Conservation (phyloP, 2,888 invertebrate genomes). For the Lomographa bimaculata region DNA sequence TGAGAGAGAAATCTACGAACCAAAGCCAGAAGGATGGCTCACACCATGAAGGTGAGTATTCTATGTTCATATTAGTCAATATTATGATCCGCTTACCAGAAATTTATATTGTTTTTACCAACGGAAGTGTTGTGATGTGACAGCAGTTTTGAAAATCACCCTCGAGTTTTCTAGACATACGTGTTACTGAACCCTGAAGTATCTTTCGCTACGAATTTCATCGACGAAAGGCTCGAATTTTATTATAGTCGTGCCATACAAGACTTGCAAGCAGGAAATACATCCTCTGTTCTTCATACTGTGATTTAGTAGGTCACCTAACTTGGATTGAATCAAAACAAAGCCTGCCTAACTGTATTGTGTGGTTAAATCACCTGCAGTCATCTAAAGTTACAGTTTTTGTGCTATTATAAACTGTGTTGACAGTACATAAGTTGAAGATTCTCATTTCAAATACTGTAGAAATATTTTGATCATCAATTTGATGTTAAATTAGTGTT, state of each 20-base stretch:
- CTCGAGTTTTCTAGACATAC: constrained; percentile 11
- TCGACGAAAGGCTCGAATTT: no score
- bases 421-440: no score
- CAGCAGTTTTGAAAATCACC: constrained; percentile 5
- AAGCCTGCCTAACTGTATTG: constrained; percentile 25
- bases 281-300: neutral
- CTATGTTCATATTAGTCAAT: neutral
- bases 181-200: neutral
- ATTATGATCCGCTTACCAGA: constrained; percentile 1
- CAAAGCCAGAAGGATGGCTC: constrained; percentile 71
- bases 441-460: no score
- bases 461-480: no score
- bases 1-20: constrained; percentile 77
- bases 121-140: neutral
- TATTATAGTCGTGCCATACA: neutral
- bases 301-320: constrained; percentile 28
- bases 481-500: no score
- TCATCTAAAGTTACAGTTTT: neutral
- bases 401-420: no score
- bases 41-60: constrained; percentile 66
- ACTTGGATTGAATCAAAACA: constrained; percentile 23
- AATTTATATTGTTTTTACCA: neutral
- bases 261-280: constrained; percentile 2
- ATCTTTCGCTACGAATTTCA: no score
- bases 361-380: constrained; percentile 21